phyloP scores from a whole-genome alignment of 1,140 invertebrate genomes.

The Procambarus virginalis region DNA sequence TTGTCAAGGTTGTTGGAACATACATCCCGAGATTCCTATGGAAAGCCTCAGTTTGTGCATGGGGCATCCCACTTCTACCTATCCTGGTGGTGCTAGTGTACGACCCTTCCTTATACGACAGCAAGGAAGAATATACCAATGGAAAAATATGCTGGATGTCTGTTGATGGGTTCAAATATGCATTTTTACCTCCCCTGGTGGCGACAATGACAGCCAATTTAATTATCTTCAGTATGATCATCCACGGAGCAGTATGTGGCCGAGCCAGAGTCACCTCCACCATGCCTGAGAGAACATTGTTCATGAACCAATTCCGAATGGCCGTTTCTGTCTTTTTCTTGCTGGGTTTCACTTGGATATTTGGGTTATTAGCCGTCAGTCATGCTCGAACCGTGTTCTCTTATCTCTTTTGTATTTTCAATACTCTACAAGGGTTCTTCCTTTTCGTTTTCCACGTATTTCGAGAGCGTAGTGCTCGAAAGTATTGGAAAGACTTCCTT shows the following conservation, averaged over 20 bases:
- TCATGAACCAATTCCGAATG: constrained; percentile 74
- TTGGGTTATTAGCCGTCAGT: constrained; percentile 70
- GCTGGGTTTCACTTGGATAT: constrained; percentile 72
- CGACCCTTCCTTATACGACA: constrained; percentile 68
- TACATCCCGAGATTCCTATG: constrained; percentile 74
- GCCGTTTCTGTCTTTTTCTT: constrained; percentile 75
- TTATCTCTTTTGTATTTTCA: constrained; percentile 71
- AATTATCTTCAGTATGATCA: constrained; percentile 74
- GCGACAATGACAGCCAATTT: constrained; percentile 74
- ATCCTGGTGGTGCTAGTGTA: constrained; percentile 68
- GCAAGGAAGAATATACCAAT: constrained; percentile 3
- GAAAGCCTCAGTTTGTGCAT: constrained; percentile 75
- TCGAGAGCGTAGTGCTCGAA: constrained; percentile 66
- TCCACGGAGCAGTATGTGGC: constrained; percentile 74
- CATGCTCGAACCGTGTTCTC: constrained; percentile 64
- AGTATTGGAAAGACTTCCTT: constrained; percentile 69
- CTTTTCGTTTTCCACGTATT: constrained; percentile 73
- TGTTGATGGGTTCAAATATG: constrained; percentile 74
- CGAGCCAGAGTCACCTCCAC: constrained; percentile 73
- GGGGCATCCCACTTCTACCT: constrained; percentile 73
- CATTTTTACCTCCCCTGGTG: constrained; percentile 74
- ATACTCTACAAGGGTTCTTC: constrained; percentile 71
- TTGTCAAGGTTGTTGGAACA: constrained; percentile 76
- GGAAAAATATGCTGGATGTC: constrained; percentile 74
- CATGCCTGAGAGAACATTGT: constrained; percentile 73